phyloP scores from a whole-genome alignment of 2,113 vertebrate species.

The Patagioenas fasciata region DNA sequence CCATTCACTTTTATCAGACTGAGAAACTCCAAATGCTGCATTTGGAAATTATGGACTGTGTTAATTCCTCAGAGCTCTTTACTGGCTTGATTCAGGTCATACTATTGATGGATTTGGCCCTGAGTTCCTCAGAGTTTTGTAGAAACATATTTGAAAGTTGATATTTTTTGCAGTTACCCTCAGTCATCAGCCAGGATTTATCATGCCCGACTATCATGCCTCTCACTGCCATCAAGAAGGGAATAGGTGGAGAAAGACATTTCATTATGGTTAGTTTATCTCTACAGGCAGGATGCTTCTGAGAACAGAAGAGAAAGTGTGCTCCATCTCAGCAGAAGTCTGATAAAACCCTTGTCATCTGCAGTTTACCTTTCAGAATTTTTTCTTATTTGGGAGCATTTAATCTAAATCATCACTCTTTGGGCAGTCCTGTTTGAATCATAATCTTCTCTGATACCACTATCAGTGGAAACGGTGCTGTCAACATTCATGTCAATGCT shows the following conservation, averaged over 20 bases:
- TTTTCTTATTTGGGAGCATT: conserved; percentile 66
- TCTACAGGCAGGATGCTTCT: conserved; percentile 11
- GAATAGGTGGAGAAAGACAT: neutral
- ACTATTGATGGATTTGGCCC: neutral
- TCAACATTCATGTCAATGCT: conserved; percentile 77
- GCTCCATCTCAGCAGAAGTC: neutral
- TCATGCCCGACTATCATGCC: neutral
- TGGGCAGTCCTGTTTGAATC: conserved; percentile 72
- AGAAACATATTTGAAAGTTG: neutral
- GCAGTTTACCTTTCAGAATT: conserved; percentile 35
- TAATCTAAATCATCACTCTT: conserved; percentile 72
- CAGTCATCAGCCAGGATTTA: conserved; percentile 11
- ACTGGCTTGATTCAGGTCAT: neutral
- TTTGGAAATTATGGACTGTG: neutral
- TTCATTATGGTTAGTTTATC: conserved; percentile 49
- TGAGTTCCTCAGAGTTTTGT: neutral
- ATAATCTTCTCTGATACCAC: conserved; percentile 74
- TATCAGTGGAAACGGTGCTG: conserved; percentile 73
- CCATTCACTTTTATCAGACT: neutral
- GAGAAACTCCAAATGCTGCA: neutral
- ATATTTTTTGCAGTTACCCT: neutral
- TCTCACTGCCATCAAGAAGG: neutral
- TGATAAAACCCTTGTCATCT: conserved; percentile 54
- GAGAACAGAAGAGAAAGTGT: neutral
- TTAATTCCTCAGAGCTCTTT: neutral